Percentiles rank a stretch among this genome's conserved stretches.
Evolutionary conservation across 2,113 vertebrate genomes (phyloP).

Genomic region (Tetrax tetrax): DNA sequence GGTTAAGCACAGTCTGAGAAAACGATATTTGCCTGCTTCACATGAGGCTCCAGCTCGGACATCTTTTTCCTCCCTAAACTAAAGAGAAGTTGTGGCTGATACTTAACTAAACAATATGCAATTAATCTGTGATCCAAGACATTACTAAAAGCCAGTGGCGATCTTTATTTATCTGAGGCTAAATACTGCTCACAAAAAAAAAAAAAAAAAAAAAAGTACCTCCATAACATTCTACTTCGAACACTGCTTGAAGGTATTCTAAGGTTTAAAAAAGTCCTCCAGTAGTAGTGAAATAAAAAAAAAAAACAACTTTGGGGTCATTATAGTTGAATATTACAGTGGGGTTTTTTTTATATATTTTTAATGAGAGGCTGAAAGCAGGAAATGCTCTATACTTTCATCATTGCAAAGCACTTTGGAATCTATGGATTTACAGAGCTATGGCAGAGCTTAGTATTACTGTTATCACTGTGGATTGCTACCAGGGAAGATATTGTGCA

Average conservation of each 20-base stretch:
- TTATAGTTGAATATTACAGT: neutral
- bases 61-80: neutral
- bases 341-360: neutral
- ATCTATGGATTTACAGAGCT: neutral
- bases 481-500: neutral
- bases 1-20: neutral
- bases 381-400: neutral
- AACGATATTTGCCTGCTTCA: neutral
- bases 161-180: neutral
- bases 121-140: neutral
- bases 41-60: neutral
- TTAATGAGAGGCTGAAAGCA: neutral
- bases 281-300: neutral
- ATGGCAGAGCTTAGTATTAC: neutral
- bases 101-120: neutral
- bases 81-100: neutral
- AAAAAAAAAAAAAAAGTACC: neutral
- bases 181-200: fast-evolving
- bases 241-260: neutral
- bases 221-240: neutral
- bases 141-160: neutral
- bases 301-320: neutral
- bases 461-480: neutral
- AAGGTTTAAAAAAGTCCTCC: neutral
- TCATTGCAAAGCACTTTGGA: neutral